Conservation (phyloP, 2,797 vertebrate genomes). For the Valencia hispanica region DNA sequence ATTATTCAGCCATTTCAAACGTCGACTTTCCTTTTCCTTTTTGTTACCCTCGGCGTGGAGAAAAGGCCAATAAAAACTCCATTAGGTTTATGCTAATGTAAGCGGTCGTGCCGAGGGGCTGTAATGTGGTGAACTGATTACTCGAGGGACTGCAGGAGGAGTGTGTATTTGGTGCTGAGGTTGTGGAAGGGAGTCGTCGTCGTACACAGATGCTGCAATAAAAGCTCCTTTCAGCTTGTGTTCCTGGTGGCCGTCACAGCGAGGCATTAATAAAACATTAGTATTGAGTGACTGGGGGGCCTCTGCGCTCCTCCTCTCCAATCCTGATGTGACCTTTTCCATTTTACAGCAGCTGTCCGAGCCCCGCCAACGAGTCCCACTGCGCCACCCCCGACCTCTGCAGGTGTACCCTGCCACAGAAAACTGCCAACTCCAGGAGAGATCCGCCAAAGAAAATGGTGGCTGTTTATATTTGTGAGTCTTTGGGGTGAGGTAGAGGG, state of each 20-base stretch:
- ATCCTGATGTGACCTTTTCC: conserved; percentile 66
- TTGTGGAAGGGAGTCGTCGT: conserved; percentile 23
- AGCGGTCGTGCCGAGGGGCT: conserved; percentile 57
- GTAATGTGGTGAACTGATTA: conserved; percentile 75
- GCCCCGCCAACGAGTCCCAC: conserved; percentile 34
- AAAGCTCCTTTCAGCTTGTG: conserved; percentile 76
- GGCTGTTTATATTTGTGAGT: conserved; percentile 22
- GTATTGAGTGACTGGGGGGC: conserved; percentile 73
- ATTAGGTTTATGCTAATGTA: conserved; percentile 83
- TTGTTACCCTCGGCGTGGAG: conserved; percentile 56
- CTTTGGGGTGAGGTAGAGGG: conserved; percentile 19
- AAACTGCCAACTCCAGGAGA: conserved; percentile 38
- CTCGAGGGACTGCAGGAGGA: conserved; percentile 67
- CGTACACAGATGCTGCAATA: conserved; percentile 82
- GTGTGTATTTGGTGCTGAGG: conserved; percentile 38
- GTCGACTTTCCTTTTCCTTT: conserved; percentile 59
- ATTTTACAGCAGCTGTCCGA: conserved; percentile 76
- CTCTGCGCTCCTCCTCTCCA: conserved; percentile 56
- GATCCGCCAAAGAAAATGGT: conserved; percentile 41
- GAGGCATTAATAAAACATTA: conserved; percentile 87
- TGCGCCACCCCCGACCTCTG: conserved; percentile 60
- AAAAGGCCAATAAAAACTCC: conserved; percentile 78
- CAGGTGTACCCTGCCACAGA: conserved; percentile 72
- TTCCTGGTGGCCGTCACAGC: conserved; percentile 77
- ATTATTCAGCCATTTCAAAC: conserved; percentile 74